Evolutionary conservation across 2,888 invertebrate species (phyloP).

Genomic region (Chrysotoxum bicinctum): DNA sequence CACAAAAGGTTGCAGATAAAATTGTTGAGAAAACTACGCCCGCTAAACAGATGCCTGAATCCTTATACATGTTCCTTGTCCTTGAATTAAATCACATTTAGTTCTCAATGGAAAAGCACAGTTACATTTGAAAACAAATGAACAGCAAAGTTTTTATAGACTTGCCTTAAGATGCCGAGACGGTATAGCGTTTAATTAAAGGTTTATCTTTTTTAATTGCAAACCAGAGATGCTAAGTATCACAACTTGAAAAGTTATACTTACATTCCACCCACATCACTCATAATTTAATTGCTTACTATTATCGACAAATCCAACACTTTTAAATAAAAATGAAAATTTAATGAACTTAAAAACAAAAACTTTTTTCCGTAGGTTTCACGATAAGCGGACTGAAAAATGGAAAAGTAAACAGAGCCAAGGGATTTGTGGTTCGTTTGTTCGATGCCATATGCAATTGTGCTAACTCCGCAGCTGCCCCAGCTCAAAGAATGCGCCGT

Average conservation of each 20-base stretch:
- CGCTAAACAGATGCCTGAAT: not conserved
- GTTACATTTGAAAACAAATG: slow-evolving; percentile 10
- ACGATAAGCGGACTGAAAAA: slow-evolving; percentile 83
- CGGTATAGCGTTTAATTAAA: slow-evolving; percentile 43
- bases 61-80: slow-evolving; percentile 43
- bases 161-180: not conserved
- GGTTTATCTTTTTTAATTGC: slow-evolving; percentile 48
- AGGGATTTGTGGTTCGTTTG: slow-evolving; percentile 85
- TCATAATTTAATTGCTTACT: slow-evolving; percentile 25
- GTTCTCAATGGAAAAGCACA: not conserved
- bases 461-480: slow-evolving; percentile 84
- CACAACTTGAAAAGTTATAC: not conserved
- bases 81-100: not conserved
- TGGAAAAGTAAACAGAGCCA: slow-evolving; percentile 83
- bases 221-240: slow-evolving; percentile 24
- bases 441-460: slow-evolving; percentile 86
- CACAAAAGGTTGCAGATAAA: slow-evolving; percentile 28
- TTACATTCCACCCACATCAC: slow-evolving; percentile 19
- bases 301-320: slow-evolving; percentile 59
- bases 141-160: slow-evolving; percentile 46
- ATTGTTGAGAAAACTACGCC: slow-evolving; percentile 10
- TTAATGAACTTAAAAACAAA: not conserved
- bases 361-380: slow-evolving; percentile 76
- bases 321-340: not conserved
- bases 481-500: slow-evolving; percentile 81